phyloP scores from a whole-genome alignment of 2,888 invertebrate species.

The Leptinotarsa tumamoca region DNA sequence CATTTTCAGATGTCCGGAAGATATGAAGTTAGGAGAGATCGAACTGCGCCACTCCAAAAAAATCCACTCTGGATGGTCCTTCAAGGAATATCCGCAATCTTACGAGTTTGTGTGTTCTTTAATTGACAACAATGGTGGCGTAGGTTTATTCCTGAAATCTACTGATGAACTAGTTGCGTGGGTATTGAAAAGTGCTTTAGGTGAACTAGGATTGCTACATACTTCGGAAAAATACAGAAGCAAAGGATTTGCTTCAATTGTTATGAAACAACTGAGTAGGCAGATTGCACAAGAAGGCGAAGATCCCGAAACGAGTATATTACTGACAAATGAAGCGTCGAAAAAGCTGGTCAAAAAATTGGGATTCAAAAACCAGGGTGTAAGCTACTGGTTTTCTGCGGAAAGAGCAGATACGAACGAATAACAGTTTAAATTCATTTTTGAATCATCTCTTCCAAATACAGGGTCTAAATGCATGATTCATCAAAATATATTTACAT shows the following conservation, averaged over 20 bases:
- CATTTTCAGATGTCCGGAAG: not conserved
- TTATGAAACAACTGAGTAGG: slow-evolving; percentile 59
- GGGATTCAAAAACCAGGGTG: slow-evolving; percentile 49
- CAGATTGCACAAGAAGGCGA: slow-evolving; percentile 59
- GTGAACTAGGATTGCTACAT: slow-evolving; percentile 61
- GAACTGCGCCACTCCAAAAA: not conserved
- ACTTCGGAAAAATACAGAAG: slow-evolving; percentile 59
- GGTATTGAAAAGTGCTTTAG: slow-evolving; percentile 59
- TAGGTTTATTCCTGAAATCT: slow-evolving; percentile 62
- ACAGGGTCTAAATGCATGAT: no score
- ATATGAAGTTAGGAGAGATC: not conserved
- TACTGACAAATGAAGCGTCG: slow-evolving; percentile 59
- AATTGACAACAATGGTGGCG: slow-evolving; percentile 60
- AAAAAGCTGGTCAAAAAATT: slow-evolving; percentile 58
- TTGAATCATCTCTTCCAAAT: no score
- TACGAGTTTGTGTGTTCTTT: slow-evolving; percentile 32
- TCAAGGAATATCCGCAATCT: not conserved
- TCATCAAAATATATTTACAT: no score
- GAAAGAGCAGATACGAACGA: slow-evolving; percentile 22
- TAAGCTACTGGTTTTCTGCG: slow-evolving; percentile 20
- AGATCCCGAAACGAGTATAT: slow-evolving; percentile 55
- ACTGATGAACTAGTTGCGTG: slow-evolving; percentile 61
- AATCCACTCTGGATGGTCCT: not conserved
- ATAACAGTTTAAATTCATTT: no score
- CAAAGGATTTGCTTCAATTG: slow-evolving; percentile 62